Percentiles rank a stretch among this genome's conserved stretches.
These are phyloP conservation scores for Dromas ardeola DNA, from an alignment of 2,113 vertebrate species.

Conservation along the genomic window DNA sequence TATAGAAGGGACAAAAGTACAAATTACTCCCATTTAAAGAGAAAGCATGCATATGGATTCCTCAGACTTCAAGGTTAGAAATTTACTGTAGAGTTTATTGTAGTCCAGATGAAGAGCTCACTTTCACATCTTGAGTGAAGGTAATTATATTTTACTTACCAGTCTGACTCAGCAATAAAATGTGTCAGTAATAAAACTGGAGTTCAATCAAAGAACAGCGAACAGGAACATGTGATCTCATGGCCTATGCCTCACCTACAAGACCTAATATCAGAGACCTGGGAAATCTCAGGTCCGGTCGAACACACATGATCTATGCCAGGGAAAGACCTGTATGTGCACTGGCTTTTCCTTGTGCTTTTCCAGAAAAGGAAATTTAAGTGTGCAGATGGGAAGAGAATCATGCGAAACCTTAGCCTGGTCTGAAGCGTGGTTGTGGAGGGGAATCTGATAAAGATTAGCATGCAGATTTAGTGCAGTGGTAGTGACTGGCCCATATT, in stretches of 20 bases:
- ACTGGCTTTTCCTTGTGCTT: background rate
- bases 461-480: background rate
- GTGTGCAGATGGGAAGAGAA: background rate
- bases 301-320: background rate
- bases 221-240: background rate
- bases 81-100: background rate
- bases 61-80: background rate
- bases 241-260: background rate
- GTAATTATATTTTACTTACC: background rate
- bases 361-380: background rate
- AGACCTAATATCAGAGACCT: background rate
- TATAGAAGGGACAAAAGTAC: background rate
- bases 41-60: background rate
- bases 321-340: background rate
- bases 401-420: background rate
- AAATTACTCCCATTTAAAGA: background rate
- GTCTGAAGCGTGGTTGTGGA: background rate
- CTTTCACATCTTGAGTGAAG: background rate
- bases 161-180: background rate
- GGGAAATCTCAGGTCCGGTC: background rate
- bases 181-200: background rate
- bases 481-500: background rate
- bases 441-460: background rate
- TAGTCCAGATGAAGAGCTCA: background rate
- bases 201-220: background rate